Evolutionary conservation across 2,888 invertebrate species (phyloP).

Genomic region (Rhagonycha lutea): DNA sequence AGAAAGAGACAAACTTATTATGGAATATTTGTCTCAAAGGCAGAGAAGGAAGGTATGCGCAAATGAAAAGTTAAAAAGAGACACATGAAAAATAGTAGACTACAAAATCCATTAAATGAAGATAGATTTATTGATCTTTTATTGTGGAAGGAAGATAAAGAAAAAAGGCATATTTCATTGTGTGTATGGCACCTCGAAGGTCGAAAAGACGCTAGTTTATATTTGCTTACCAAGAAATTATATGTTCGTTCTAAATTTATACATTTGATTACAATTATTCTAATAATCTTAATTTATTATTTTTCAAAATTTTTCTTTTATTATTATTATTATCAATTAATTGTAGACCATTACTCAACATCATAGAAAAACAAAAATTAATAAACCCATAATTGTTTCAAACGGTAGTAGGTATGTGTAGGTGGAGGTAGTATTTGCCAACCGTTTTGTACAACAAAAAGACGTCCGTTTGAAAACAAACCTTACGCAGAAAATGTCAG

Average conservation of each 20-base stretch:
- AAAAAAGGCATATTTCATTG: constrained; percentile 35
- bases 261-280: not conserved
- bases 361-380: not conserved
- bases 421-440: not conserved
- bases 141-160: constrained; percentile 26
- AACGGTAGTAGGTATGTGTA: not conserved
- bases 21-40: constrained; percentile 17
- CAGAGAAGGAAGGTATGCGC: constrained; percentile 16
- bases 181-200: constrained; percentile 33
- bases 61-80: constrained; percentile 19
- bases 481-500: not conserved
- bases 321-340: too few species aligned
- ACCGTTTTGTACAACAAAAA: not conserved
- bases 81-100: constrained; percentile 26
- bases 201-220: constrained; percentile 25
- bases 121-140: constrained; percentile 30
- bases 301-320: not conserved
- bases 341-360: too few species aligned
- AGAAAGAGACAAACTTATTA: constrained; percentile 34
- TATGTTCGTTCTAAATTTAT: not conserved
- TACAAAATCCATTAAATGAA: constrained; percentile 28
- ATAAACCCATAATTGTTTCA: not conserved
- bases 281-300: not conserved
- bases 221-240: constrained; percentile 21
- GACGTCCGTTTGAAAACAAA: not conserved